Conservation (phyloP, 2,888 invertebrate species). For the Hoplodrina blanda region DNA sequence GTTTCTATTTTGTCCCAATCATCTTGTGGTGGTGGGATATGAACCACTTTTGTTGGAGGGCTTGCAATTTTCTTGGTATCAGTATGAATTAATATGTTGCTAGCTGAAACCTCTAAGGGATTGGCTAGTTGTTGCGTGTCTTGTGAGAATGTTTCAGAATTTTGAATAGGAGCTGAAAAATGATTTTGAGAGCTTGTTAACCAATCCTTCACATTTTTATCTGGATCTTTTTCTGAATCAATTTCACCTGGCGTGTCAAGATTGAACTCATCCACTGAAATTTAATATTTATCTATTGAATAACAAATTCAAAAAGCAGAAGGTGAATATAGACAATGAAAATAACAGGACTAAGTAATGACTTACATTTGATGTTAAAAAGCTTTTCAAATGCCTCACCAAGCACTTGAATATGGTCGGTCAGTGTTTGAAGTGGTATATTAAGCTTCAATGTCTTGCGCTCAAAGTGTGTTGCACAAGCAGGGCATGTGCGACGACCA, state of each 20-base stretch:
- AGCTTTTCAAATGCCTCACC: conserved; percentile 77
- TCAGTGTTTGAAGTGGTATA: conserved; percentile 72
- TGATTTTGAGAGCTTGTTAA: conserved; percentile 83
- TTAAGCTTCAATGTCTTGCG: conserved; percentile 75
- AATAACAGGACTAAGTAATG: neutral
- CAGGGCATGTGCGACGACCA: conserved; percentile 74
- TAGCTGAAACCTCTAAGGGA: conserved; percentile 71
- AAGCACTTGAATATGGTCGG: conserved; percentile 74
- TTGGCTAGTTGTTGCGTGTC: conserved; percentile 61
- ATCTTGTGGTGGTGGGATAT: conserved; percentile 76
- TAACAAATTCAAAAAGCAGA: neutral
- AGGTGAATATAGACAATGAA: conserved; percentile 3
- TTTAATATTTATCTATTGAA: neutral
- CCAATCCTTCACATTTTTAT: conserved; percentile 84
- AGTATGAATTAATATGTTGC: conserved; percentile 78
- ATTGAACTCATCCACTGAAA: conserved; percentile 81
- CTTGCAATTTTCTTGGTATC: conserved; percentile 67
- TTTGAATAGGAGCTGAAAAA: conserved; percentile 79
- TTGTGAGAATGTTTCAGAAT: conserved; percentile 73
- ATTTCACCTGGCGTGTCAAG: conserved; percentile 67
- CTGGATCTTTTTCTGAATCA: conserved; percentile 71
- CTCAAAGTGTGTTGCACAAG: conserved; percentile 73
- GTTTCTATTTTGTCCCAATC: conserved; percentile 87
- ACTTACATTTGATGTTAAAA: conserved; percentile 78
- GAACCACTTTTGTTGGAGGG: conserved; percentile 68